A percentile compares a stretch with the other conserved stretches of the same genome.
Conservation (phyloP, 2,113 vertebrate genomes). For the Ranitomeya variabilis region DNA sequence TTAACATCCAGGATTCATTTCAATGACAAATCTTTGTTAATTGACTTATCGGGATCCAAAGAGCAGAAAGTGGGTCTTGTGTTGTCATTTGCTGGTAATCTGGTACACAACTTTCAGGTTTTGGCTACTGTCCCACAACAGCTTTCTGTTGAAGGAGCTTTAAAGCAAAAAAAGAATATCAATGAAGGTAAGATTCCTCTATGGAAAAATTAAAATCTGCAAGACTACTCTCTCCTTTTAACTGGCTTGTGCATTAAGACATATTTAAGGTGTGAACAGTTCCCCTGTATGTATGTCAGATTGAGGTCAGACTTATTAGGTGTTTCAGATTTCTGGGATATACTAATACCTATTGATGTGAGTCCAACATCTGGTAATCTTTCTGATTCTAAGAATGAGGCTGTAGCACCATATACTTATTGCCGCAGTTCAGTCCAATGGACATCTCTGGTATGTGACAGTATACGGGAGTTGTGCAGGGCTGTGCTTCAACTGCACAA, state of each 20-base stretch:
- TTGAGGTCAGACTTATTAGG: not conserved
- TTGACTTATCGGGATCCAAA: conserved; percentile 61
- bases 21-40: conserved; percentile 60
- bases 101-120: conserved; percentile 70
- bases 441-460: no score
- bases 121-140: conserved; percentile 68
- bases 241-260: not conserved
- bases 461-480: no score
- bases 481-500: no score
- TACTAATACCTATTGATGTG: no score
- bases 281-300: not conserved
- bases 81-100: conserved; percentile 69
- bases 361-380: no score
- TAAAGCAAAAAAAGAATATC: conserved; percentile 68
- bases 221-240: not conserved
- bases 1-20: conserved; percentile 71
- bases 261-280: not conserved
- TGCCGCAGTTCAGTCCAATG: no score
- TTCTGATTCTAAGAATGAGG: no score
- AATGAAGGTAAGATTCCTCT: conserved; percentile 72
- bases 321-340: no score
- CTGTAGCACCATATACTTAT: no score
- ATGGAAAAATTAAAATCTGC: not conserved
- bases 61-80: conserved; percentile 62
- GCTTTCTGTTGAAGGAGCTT: conserved; percentile 68